Conservation (phyloP, 2,797 vertebrate species). For the Chrysolophus pictus region DNA sequence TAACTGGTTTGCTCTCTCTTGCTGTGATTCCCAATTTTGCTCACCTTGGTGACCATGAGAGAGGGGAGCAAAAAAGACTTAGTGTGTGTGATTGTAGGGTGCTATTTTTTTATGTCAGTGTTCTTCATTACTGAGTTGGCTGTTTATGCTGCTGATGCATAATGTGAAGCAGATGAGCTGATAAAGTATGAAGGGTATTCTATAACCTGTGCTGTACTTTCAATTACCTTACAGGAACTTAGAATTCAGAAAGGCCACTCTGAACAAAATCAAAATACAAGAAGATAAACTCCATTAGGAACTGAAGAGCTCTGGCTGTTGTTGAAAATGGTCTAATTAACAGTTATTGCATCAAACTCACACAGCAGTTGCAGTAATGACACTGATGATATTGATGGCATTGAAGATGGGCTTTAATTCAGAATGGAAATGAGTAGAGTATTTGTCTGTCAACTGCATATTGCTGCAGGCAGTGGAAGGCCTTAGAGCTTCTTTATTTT, state of each 20-base stretch:
- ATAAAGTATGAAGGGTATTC: constrained; percentile 59
- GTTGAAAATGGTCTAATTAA: constrained; percentile 69
- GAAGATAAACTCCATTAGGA: constrained; percentile 57
- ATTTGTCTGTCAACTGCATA: constrained; percentile 43
- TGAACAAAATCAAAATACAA: constrained; percentile 49
- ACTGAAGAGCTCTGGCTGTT: constrained; percentile 8
- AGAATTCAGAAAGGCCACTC: constrained; percentile 48
- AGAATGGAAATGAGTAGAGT: constrained; percentile 66
- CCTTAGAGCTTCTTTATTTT: constrained; percentile 37
- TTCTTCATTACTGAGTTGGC: constrained; percentile 46
- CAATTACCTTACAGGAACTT: constrained; percentile 34
- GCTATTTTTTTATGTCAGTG: constrained; percentile 48
- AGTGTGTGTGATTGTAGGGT: background rate
- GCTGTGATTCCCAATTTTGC: constrained; percentile 3
- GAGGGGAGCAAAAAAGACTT: background rate
- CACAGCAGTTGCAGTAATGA: constrained; percentile 50
- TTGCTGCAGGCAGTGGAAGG: constrained; percentile 38
- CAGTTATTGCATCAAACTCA: constrained; percentile 65
- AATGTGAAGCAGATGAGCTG: constrained; percentile 61
- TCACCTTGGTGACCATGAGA: constrained; percentile 17
- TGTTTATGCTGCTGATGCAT: constrained; percentile 47
- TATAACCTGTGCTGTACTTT: constrained; percentile 48
- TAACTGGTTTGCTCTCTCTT: background rate
- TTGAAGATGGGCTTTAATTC: constrained; percentile 56
- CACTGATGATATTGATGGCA: constrained; percentile 67